Conservation (phyloP, 2,113 vertebrate species). For the Dipodomys stephensi region DNA sequence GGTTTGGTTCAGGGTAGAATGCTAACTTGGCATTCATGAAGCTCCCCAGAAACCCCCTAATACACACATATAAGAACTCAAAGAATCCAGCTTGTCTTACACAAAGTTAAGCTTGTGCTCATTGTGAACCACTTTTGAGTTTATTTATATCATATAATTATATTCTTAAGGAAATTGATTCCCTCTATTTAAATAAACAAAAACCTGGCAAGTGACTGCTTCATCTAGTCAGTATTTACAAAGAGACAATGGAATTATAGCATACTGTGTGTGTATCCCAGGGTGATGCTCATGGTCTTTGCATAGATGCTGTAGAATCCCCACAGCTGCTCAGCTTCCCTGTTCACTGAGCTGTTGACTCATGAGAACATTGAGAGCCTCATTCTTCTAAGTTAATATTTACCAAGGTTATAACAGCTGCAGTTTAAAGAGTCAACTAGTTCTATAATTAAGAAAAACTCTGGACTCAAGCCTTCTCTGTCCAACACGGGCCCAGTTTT, state of each 20-base stretch:
- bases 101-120: conserved; percentile 35
- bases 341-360: background rate
- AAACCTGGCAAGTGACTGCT: conserved; percentile 36
- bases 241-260: background rate
- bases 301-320: background rate
- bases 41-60: background rate
- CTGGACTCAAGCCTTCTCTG: background rate
- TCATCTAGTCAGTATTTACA: conserved; percentile 1
- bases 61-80: background rate
- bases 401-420: background rate
- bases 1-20: background rate
- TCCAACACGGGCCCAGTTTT: background rate
- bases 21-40: background rate
- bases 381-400: conserved; percentile 17
- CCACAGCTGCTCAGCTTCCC: background rate
- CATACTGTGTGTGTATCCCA: background rate
- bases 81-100: background rate
- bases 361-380: background rate
- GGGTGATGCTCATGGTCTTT: background rate
- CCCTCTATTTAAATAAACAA: conserved; percentile 40
- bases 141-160: conserved; percentile 48
- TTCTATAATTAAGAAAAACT: conserved; percentile 14
- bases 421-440: conserved; percentile 12
- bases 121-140: background rate
- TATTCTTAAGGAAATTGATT: conserved; percentile 42